Conservation (phyloP, 2,888 invertebrate species). For the Phyto melanocephala region DNA sequence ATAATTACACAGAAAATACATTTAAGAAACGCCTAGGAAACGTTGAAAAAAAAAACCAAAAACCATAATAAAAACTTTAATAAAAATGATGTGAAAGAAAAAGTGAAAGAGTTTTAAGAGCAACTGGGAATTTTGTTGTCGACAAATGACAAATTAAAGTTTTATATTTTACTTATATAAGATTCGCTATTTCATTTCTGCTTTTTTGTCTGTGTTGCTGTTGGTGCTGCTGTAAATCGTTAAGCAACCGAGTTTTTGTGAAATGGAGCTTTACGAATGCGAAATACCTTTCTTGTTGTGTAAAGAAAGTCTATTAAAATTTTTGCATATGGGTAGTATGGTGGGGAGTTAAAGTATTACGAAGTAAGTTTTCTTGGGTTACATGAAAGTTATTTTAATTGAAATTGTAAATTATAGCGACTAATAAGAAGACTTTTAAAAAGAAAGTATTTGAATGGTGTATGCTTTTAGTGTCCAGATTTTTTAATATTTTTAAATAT, state of each 20-base stretch:
- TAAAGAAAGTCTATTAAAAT: background rate
- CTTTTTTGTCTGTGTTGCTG: background rate
- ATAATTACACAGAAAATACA: background rate
- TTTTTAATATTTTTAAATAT: too few relatives aligned
- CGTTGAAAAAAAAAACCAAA: too few relatives aligned
- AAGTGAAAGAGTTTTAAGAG: background rate
- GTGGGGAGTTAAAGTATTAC: too few relatives aligned
- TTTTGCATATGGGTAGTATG: too few relatives aligned
- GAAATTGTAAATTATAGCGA: too few relatives aligned
- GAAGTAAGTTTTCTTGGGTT: too few relatives aligned
- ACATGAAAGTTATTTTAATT: too few relatives aligned
- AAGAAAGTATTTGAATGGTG: too few relatives aligned
- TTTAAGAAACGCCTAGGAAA: background rate
- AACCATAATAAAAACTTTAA: too few relatives aligned
- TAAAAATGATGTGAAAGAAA: background rate
- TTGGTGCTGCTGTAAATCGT: background rate
- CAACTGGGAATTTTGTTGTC: constrained; percentile 8
- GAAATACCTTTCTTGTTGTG: background rate
- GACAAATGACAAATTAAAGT: constrained; percentile 15
- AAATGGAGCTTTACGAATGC: background rate
- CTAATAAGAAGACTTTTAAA: too few relatives aligned
- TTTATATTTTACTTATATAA: background rate
- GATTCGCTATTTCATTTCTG: background rate
- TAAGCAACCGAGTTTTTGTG: background rate
- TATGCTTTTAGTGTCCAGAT: too few relatives aligned